Base-by-base conservation (phyloP, 2,888 invertebrate species). In the Hydraecia micacea region DNA sequence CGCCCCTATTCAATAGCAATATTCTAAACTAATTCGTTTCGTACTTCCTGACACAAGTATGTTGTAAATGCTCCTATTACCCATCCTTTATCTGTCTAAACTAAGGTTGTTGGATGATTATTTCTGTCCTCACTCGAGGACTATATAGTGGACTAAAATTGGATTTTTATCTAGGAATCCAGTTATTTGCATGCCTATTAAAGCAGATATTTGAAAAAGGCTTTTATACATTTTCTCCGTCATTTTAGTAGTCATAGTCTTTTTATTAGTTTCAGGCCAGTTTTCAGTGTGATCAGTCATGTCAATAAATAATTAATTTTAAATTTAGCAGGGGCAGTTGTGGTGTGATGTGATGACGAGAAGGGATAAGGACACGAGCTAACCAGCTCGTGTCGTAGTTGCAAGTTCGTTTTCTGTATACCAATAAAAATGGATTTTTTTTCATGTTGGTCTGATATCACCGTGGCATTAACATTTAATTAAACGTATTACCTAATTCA, bases 1-100 rank as follows among this genome's bases (percentile, higher is more conserved):
- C 77, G 62, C 70, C 81, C 83, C 82, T 78, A 87, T 91, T 89
- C 86, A 81, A 86, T 86, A 74, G 62, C 80, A 81, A 90, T 90
- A 69, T 65, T 63, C 21, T 70, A 46, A 73, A 76, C 65, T 13
- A 55, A 72, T 70, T 63, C 9, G 3, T 55, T 76, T 36, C 42
- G 39, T 63, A 78, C 42, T 85, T 85, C 77, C 81, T 74, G 42
- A 74, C 46, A 58, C 42, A 49, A 49, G n/a, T 70, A 74, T 75
- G 60, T 49, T 65, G 1, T 79, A 85, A 85, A 79, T 60, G 46
- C 67, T 58, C 18, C 0, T 18, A 73, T 60, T 60, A 77, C 15
- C 15, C 8, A 13, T n/a, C 5, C 8, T 58, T 25, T 71, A 75
- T 66, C 71, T 66, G 72, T 75, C 21, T 42, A 25, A 73, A 36